phyloP scores from a whole-genome alignment of 1,140 invertebrate species.

The Drosophila tani region DNA sequence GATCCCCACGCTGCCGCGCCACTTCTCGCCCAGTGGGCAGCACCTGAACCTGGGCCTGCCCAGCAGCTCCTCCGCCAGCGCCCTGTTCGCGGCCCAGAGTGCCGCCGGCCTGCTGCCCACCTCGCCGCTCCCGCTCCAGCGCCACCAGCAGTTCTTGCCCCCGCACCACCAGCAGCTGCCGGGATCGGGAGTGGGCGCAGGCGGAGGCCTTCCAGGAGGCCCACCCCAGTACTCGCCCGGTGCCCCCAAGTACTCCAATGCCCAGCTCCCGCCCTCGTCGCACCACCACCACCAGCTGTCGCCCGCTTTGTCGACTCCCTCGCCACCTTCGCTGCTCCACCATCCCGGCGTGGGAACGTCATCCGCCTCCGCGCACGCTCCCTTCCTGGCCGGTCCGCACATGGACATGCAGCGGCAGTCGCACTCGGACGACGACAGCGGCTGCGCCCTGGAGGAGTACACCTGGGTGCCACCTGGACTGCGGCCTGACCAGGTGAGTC shows the following conservation, averaged over 20 bases:
- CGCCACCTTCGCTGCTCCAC: slow-evolving; percentile 84
- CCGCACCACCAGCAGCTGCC: slow-evolving; percentile 86
- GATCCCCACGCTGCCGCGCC: slow-evolving; percentile 80
- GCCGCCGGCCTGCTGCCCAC: slow-evolving; percentile 77
- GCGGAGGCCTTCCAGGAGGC: slow-evolving; percentile 5
- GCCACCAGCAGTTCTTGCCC: slow-evolving; percentile 84
- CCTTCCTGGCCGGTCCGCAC: slow-evolving; percentile 85
- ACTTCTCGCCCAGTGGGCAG: slow-evolving; percentile 76
- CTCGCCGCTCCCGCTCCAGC: slow-evolving; percentile 84
- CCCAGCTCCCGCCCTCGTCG: slow-evolving; percentile 70
- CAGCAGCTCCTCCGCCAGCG: slow-evolving; percentile 80
- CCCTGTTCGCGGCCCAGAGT: slow-evolving; percentile 69
- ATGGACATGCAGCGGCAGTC: slow-evolving; percentile 94
- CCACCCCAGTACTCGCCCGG: slow-evolving; percentile 68
- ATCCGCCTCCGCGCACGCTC: slow-evolving; percentile 74
- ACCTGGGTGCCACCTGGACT: slow-evolving; percentile 98
- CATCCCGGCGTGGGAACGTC: slow-evolving; percentile 71
- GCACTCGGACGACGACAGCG: slow-evolving; percentile 98
- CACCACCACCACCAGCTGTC: slow-evolving; percentile 76
- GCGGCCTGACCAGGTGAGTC: slow-evolving; percentile 96
- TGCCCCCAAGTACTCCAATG: slow-evolving; percentile 78
- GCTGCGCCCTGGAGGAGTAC: slow-evolving; percentile 98
- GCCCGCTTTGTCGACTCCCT: slow-evolving; percentile 78
- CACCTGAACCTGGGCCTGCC: slow-evolving; percentile 53
- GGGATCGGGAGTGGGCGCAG: slow-evolving; percentile 75